Base-by-base conservation (phyloP, 2,797 vertebrate genomes). In the Xenopus petersii region DNA sequence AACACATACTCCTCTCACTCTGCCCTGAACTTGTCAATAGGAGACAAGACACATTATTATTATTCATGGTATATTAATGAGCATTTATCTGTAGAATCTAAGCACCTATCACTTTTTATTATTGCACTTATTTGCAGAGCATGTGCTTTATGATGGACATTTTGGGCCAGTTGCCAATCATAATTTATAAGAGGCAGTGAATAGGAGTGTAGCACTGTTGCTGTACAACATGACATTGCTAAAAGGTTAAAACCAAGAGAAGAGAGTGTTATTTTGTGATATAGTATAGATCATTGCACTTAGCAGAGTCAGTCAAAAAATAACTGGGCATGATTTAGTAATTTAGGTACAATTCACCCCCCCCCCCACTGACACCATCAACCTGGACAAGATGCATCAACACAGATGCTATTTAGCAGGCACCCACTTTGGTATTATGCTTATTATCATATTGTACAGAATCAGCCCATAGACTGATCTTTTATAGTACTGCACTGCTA, bases 11-110 rank as follows among this genome's bases (percentile, higher is more conserved):
- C 6, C 11, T 7, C 36, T 42, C 36, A 42, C 36, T 42, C 15
- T 51, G 49, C 49, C 15, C 49, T 51, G 49, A 51, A 12, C 49
- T 51, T 51, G 49, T 51, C 75, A 59, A 64, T 73, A 78, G 4
- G 8, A 36, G 51, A 68, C 59, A 64, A 73, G 59, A 61, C 46
- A 71, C 4, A 36, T 3, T 42, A 42, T 72, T 72, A 55, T 71
- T 62, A 68, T 72, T 72, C 54, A 71, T 33, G 64, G 54, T 75
- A 70, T 76, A 66, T 66, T 66, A 76, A 71, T 60, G 46, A 17
- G 60, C 68, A 66, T 71, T 71, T 46, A 61, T 76, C 68, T 55
- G 21, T 33, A 17, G 10, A 10, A 42, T 17, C 36, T 13, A 21
- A 3, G 1, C 15, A 58, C 36, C 60, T 64, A 56, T 75, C 60